A percentile compares a stretch with the other conserved stretches of the same genome.
Conservation (phyloP, 2,113 vertebrate species). For the Rana temporaria region DNA sequence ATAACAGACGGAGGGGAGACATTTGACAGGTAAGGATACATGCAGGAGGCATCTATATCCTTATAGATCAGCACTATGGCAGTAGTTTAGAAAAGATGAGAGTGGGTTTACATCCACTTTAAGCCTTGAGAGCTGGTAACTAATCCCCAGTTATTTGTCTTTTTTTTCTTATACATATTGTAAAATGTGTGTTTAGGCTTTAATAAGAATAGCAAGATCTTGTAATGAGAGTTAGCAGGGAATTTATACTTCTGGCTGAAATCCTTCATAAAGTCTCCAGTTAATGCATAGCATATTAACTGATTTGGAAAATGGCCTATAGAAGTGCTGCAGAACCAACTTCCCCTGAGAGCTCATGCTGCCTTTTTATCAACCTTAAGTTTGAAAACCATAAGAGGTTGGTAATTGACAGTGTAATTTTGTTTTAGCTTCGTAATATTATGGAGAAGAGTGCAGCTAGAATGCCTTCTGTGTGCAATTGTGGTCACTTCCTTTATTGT, state of each 20-base stretch:
- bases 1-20: too few relatives aligned
- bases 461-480: not conserved
- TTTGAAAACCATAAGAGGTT: slow-evolving; percentile 1
- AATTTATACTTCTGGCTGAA: not conserved
- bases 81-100: too few relatives aligned
- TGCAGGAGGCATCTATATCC: too few relatives aligned
- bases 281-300: slow-evolving; percentile 12
- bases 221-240: not conserved
- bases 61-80: too few relatives aligned
- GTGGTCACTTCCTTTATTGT: slow-evolving; percentile 17
- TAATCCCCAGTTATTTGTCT: not conserved
- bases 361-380: slow-evolving; percentile 12
- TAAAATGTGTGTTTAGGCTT: not conserved
- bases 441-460: not conserved
- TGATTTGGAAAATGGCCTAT: slow-evolving; percentile 8
- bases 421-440: slow-evolving; percentile 28
- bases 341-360: not conserved
- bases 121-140: too few relatives aligned
- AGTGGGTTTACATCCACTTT: too few relatives aligned
- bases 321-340: not conserved
- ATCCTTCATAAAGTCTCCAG: not conserved
- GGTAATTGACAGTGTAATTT: slow-evolving; percentile 38
- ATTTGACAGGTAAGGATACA: too few relatives aligned
- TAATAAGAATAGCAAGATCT: not conserved
- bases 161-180: not conserved